A percentile compares a stretch with the other conserved stretches of the same genome.
phyloP scores from a whole-genome alignment of 2,113 vertebrate genomes.

The Maccullochella peelii region DNA sequence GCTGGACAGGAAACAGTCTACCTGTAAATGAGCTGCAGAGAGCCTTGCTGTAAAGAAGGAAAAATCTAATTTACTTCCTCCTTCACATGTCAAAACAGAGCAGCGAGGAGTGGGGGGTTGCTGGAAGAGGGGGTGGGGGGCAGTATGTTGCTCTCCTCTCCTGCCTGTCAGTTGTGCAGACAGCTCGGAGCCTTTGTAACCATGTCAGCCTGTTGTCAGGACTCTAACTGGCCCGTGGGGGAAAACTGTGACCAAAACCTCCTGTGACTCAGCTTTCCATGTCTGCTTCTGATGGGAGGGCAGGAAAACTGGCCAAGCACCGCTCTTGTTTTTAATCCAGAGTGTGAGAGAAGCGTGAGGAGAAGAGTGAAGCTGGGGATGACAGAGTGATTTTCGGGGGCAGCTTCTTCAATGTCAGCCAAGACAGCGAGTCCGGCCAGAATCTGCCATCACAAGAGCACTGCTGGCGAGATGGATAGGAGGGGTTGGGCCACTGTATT shows the following conservation, averaged over 20 bases:
- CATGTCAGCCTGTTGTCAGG: constrained; percentile 46
- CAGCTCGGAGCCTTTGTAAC: constrained; percentile 54
- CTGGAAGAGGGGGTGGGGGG: not conserved
- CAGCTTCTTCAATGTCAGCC: constrained; percentile 77
- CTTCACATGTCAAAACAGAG: constrained; percentile 62
- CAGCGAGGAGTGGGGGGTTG: not conserved
- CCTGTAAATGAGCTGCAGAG: constrained; percentile 49
- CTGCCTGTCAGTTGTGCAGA: constrained; percentile 58
- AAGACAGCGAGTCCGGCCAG: constrained; percentile 64
- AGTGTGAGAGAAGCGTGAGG: not conserved
- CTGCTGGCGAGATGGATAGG: constrained; percentile 33
- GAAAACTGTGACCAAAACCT: constrained; percentile 40
- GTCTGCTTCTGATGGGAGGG: constrained; percentile 44
- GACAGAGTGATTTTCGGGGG: constrained; percentile 43
- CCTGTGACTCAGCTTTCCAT: constrained; percentile 59
- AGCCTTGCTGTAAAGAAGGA: not conserved
- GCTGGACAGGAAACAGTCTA: constrained; percentile 40
- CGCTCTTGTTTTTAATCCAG: constrained; percentile 11
- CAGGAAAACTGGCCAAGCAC: not conserved
- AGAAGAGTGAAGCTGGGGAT: not conserved
- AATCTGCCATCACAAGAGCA: constrained; percentile 34
- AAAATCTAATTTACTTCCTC: constrained; percentile 56
- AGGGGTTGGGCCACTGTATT: constrained; percentile 23
- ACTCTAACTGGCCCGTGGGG: constrained; percentile 6
- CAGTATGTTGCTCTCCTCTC: constrained; percentile 34